Evolutionary conservation across 1,140 invertebrate genomes (phyloP), one percentile per base, ranked within the genome.

Genomic region (Globodera rostochiensis): DNA sequence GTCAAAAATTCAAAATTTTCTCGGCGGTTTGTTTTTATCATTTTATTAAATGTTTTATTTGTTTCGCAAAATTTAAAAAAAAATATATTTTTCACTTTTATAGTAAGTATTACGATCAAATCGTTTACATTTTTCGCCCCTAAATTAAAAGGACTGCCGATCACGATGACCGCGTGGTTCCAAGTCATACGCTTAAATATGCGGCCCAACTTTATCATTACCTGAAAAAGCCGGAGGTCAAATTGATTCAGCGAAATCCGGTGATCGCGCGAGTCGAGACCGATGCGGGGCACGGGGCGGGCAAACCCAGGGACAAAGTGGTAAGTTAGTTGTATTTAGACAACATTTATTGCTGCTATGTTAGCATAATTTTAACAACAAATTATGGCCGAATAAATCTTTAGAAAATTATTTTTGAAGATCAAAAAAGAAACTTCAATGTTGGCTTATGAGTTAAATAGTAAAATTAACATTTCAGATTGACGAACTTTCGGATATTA

Each of bases 151-250:
- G 96, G 76, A 98, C 97, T 45, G 97, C 95, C 25, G 96, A 98
- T 92, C 97, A 98, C 90, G 97, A 98, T 92, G 97, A 98, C 92
- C 93, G 96, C 82, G 96, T 92, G 97, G 83, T 97, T 76, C 96
- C 96, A 49, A 92, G 96, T 77, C 97, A 98, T 91, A 96, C 95
- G 79, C 92, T 98, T 6, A 99, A 99, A 91, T 95, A 95, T 88
- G 94, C 96, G 78, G 95, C 97, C 1, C 93, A 95, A 86, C 91
- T 99, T 69, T 97, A 99, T 88, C 91, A 96, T 86, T 92, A 91
- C 49, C 90, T 95, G 69, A 98, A 77, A 95, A 92, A 93, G 70
- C 90, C 91, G 69, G 88, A 92, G 25, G 87, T 92, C 2, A 91
- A 92, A 82, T 92, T 93, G 86, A 90, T 89, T 88, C 93, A 97